A percentile compares a stretch with the other conserved stretches of the same genome.
Evolutionary conservation across 2,113 vertebrate species (phyloP).

Genomic region (rat (Rattus norvegicus)): GRCr8 NC_086019.1:49602501-49603000

Average conservation of each 20-base stretch:
- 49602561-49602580: background rate
- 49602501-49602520: background rate
- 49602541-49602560: background rate
- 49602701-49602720: background rate
- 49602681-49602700: background rate
- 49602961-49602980: background rate
- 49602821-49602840: background rate
- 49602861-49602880: fast-evolving
- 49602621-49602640: background rate
- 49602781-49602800: background rate
- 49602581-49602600: background rate
- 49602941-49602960: background rate
- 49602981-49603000: background rate
- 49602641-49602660: background rate
- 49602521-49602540: background rate
- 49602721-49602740: background rate
- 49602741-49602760: background rate
- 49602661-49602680: no score
- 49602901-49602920: background rate
- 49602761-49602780: background rate
- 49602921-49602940: background rate
- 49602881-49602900: background rate
- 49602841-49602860: background rate
- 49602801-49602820: background rate
- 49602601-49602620: background rate